phyloP scores from a whole-genome alignment of 2,113 vertebrate genomes.

The Australoheros scitulus region DNA sequence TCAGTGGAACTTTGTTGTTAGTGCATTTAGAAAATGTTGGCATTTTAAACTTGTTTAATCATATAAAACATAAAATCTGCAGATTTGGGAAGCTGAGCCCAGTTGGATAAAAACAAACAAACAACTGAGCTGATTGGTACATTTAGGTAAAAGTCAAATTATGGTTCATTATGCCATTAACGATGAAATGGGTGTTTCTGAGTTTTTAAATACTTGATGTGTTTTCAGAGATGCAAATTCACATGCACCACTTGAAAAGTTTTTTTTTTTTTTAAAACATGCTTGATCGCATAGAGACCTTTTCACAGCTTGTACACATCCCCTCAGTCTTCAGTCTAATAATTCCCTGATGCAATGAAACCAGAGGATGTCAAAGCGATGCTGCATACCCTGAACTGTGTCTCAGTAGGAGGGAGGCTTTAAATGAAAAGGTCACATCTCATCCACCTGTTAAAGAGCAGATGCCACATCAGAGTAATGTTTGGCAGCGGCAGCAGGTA shows the following conservation, averaged over 20 bases:
- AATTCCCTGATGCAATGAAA: constrained; percentile 63
- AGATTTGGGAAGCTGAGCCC: not conserved
- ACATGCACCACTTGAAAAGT: not conserved
- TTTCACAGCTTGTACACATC: constrained; percentile 56
- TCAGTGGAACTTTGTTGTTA: not conserved
- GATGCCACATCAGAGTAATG: constrained; percentile 73
- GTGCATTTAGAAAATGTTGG: not conserved
- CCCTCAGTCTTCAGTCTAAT: constrained; percentile 39
- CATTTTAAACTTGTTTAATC: not conserved
- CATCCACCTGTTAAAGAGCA: constrained; percentile 78
- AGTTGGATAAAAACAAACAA: not conserved
- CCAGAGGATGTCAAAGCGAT: constrained; percentile 62
- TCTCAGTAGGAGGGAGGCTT: constrained; percentile 58
- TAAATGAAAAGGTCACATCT: constrained; percentile 74
- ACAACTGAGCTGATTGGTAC: not conserved
- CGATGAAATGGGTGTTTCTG: not conserved
- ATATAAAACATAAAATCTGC: not conserved
- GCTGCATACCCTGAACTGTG: constrained; percentile 53
- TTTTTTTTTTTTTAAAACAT: not conserved
- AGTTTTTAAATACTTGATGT: not conserved
- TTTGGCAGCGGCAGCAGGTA: constrained; percentile 62
- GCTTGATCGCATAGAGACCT: constrained; percentile 27
- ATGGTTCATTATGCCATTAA: not conserved
- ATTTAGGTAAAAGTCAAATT: not conserved
- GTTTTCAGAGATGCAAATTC: constrained; percentile 22